phyloP scores from a whole-genome alignment of 2,888 invertebrate genomes.

The Chalcis sispes region DNA sequence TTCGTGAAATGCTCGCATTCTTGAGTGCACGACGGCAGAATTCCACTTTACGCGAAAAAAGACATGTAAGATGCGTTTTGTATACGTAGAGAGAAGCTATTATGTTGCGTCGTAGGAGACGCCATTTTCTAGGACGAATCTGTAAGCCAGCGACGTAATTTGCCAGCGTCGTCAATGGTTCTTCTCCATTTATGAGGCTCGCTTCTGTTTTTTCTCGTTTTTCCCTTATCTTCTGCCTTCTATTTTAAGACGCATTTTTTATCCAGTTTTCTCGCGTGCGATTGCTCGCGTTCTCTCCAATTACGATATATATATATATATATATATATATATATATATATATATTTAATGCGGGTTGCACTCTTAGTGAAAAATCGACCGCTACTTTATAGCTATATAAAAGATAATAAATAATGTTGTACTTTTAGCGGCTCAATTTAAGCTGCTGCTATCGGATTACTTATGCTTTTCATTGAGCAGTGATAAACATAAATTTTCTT shows the following conservation, averaged over 20 bases:
- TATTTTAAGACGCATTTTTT: conserved; percentile 30
- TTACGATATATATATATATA: conserved; percentile 7
- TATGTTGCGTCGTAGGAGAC: too few relatives aligned
- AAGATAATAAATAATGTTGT: conserved; percentile 33
- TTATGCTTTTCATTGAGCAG: too few relatives aligned
- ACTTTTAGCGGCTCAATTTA: conserved; percentile 24
- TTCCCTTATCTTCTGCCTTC: not conserved
- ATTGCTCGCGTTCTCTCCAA: conserved; percentile 9
- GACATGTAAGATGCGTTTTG: too few relatives aligned
- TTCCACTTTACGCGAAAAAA: too few relatives aligned
- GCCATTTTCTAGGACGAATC: too few relatives aligned
- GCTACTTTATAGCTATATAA: not conserved
- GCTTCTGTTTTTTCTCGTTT: conserved; percentile 2
- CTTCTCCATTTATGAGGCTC: conserved; percentile 22
- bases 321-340: too few relatives aligned
- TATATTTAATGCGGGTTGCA: too few relatives aligned
- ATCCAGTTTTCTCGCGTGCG: conserved; percentile 31
- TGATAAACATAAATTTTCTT: too few relatives aligned
- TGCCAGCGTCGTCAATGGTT: conserved; percentile 38
- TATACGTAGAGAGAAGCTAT: too few relatives aligned
- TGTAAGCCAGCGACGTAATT: too few relatives aligned
- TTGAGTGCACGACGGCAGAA: too few relatives aligned
- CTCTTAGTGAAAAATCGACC: conserved; percentile 36
- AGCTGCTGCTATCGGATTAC: not conserved
- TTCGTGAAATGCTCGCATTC: too few relatives aligned